Evolutionary conservation across 2,888 invertebrate genomes (phyloP), one percentile per base, ranked within the genome.

Genomic region (Pteria penguin): DNA sequence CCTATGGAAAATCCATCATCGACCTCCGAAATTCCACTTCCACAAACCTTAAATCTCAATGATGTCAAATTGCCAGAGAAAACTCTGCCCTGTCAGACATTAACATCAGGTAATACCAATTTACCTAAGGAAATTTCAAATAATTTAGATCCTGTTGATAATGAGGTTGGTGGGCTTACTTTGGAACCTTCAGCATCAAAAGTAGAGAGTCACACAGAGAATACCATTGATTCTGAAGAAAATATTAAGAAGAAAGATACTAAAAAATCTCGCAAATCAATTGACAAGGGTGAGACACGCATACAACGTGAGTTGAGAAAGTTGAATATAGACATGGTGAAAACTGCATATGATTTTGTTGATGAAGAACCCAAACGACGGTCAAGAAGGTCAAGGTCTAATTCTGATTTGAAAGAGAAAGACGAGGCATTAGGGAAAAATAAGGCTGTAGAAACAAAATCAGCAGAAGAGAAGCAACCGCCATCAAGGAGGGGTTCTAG

Each of bases 301-400:
- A 58, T 55, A 22, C 45, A 65, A 27, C 63, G 58, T 24, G 57
- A 65, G 33, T 45, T 72, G 26, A 31, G 29, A 36, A 63, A 55
- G 26, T 54, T 71, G 26, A 61, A 71, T 55, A 63, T 71, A 32
- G 58, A 65, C 31, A 57, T 58, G 65, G 31, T 65, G 14, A 72
- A 65, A 72, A 58, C 24, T 65, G 32, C 29, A 2, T 57, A 54
- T 58, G 72, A 72, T 27, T 26, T 63, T n/a, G 60, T 52, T 29
- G 66, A 60, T 22, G 52, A 66, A 14, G 29, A 73, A 67, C 61
- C 60, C 11, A 55, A 32, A 31, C 22, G 73, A 67, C 67, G 73
- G 73, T 73, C 73, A 52, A 22, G 45, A 18, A 73, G 73, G 22
- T 73, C 72, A 57, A 67, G 70, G 61, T 70, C 70, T 67, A 22